Conservation (phyloP, 2,797 vertebrate genomes). For the Enteromius mattozi region DNA sequence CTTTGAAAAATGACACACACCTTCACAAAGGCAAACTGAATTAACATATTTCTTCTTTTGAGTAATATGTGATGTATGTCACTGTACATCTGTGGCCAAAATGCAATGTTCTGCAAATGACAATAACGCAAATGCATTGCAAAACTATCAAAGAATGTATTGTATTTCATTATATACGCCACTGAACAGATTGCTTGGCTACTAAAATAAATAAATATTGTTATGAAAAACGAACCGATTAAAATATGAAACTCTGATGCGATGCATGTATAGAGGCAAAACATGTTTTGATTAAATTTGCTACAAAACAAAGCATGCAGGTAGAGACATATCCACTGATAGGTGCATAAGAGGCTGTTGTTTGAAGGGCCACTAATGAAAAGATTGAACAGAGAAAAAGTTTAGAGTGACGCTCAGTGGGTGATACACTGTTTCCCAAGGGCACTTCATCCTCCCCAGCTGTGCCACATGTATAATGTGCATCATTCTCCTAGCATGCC, state of each 20-base stretch:
- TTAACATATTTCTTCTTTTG: slow-evolving; percentile 19
- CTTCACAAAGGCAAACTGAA: slow-evolving; percentile 18
- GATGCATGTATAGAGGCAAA: slow-evolving; percentile 1
- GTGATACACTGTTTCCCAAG: slow-evolving; percentile 53
- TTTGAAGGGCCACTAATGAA: slow-evolving; percentile 77
- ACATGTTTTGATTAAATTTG: slow-evolving; percentile 15
- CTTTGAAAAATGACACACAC: slow-evolving; percentile 20
- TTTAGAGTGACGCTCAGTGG: slow-evolving; percentile 26
- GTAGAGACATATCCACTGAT: slow-evolving; percentile 23
- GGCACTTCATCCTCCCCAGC: slow-evolving; percentile 69
- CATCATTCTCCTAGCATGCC: slow-evolving; percentile 78
- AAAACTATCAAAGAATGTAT: neutral
- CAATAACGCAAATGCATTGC: neutral
- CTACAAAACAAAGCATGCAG: slow-evolving; percentile 19
- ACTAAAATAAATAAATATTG: slow-evolving; percentile 1
- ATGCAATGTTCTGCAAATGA: neutral
- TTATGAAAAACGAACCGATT: neutral
- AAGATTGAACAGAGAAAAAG: slow-evolving; percentile 16
- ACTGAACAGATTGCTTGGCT: neutral
- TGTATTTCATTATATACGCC: neutral
- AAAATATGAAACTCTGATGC: neutral
- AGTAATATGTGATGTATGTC: slow-evolving; percentile 9
- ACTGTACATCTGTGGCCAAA: neutral
- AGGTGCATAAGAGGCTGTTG: slow-evolving; percentile 71
- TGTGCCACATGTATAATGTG: slow-evolving; percentile 73